A percentile compares a stretch with the other conserved stretches of the same genome.
Evolutionary conservation across 1,140 invertebrate genomes (phyloP).

Genomic region (Neocloeon triangulifer): DNA sequence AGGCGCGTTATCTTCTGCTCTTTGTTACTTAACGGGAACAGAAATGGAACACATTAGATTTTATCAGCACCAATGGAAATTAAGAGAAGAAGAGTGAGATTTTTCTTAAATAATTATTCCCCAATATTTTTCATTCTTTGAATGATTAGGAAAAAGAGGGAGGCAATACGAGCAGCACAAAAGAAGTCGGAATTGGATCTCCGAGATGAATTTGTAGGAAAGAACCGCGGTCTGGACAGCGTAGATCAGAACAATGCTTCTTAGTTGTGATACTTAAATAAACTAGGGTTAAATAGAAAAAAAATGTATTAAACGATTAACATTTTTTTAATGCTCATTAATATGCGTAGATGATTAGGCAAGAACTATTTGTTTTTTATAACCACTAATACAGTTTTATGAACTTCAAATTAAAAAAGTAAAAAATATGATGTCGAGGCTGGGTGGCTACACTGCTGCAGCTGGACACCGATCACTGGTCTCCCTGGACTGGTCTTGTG

Average conservation of each 20-base stretch:
- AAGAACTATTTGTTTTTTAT: background rate
- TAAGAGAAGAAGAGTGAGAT: slow-evolving; percentile 4
- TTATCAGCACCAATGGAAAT: slow-evolving; percentile 23
- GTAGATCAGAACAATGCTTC: no score
- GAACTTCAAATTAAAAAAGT: slow-evolving; percentile 1
- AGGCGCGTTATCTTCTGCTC: slow-evolving; percentile 18
- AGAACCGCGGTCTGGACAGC: background rate
- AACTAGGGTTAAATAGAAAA: background rate
- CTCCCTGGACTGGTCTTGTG: slow-evolving; percentile 37
- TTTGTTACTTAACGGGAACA: slow-evolving; percentile 23
- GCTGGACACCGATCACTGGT: background rate
- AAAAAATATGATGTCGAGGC: slow-evolving; percentile 4
- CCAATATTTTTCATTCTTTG: background rate
- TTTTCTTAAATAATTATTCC: background rate
- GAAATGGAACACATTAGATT: slow-evolving; percentile 26
- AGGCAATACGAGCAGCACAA: background rate
- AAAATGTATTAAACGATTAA: no score
- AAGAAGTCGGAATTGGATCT: background rate
- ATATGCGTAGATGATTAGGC: background rate
- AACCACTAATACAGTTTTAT: slow-evolving; percentile 1
- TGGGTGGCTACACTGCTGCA: background rate
- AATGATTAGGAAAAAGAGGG: background rate
- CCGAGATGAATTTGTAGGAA: background rate
- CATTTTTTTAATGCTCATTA: background rate
- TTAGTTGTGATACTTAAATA: background rate